Evolutionary conservation across 1,140 invertebrate genomes (phyloP).

Genomic region (Teleopsis dalmanni): DNA sequence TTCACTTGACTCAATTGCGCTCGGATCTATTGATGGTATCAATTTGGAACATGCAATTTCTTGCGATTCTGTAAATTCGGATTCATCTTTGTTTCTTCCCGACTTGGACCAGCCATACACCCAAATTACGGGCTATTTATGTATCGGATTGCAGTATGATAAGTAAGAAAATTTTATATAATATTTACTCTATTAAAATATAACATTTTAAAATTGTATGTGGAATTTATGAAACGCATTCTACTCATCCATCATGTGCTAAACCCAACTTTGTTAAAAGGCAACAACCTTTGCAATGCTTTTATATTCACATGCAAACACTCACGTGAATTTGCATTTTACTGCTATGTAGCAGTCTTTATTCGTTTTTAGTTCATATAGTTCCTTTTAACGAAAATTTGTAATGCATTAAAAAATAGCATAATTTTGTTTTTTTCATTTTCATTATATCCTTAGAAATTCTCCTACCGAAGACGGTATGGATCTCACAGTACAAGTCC

Average conservation of each 20-base stretch:
- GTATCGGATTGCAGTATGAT: conserved; percentile 70
- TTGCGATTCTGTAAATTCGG: conserved; percentile 75
- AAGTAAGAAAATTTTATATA: too few relatives aligned
- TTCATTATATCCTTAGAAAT: conserved; percentile 13
- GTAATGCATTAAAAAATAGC: too few relatives aligned
- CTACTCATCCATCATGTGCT: too few relatives aligned
- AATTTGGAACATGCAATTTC: conserved; percentile 58
- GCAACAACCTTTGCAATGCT: background rate
- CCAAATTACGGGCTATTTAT: conserved; percentile 66
- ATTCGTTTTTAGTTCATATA: too few relatives aligned
- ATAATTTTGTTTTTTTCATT: conserved; percentile 6
- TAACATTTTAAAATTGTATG: too few relatives aligned
- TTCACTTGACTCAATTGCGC: conserved; percentile 20
- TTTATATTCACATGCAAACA: background rate
- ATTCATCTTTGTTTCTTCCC: conserved; percentile 65
- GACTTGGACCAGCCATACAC: conserved; percentile 58
- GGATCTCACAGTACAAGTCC: conserved; percentile 64
- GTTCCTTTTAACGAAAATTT: too few relatives aligned
- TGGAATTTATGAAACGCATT: too few relatives aligned
- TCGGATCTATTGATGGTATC: conserved; percentile 26
- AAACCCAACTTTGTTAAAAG: too few relatives aligned
- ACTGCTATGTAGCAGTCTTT: too few relatives aligned
- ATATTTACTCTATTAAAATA: too few relatives aligned
- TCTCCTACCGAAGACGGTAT: conserved; percentile 53
- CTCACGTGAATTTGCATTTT: too few relatives aligned